Percentiles rank a stretch among this genome's conserved stretches.
Evolutionary conservation across 2,113 vertebrate genomes (phyloP).

Genomic region (Rhinolophus ferrumequinum): DNA sequence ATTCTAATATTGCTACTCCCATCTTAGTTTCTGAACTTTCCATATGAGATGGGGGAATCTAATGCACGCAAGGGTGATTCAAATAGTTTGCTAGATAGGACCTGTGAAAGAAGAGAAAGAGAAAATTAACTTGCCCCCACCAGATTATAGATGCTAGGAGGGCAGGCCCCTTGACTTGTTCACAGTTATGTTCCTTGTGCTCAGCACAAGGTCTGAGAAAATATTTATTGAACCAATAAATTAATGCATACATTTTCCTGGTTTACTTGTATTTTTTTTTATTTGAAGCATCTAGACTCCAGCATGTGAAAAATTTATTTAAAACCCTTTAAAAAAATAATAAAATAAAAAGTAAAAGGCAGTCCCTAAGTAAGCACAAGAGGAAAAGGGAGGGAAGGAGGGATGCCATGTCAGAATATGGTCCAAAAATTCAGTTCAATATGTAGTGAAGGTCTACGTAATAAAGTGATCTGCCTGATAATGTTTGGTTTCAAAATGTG

Average conservation of each 20-base stretch:
- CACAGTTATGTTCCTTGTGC: not conserved
- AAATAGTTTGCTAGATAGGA: not conserved
- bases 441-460: not conserved
- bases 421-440: not conserved
- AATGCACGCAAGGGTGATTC: not conserved
- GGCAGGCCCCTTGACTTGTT: not conserved
- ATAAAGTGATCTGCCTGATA: not conserved
- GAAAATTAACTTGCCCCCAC: not conserved
- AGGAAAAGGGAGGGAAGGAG: not conserved
- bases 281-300: not conserved
- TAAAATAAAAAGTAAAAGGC: not conserved
- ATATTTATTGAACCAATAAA: not conserved
- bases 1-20: not conserved
- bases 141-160: not conserved
- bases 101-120: not conserved
- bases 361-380: not conserved
- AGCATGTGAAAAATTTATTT: not conserved
- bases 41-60: not conserved
- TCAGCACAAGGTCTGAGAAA: not conserved
- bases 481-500: not conserved
- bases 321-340: not conserved
- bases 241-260: not conserved
- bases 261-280: not conserved
- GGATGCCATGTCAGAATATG: not conserved
- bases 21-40: slow-evolving; percentile 24